phyloP scores from a whole-genome alignment of 2,888 invertebrate genomes.

The Tanytarsus gracilentus region DNA sequence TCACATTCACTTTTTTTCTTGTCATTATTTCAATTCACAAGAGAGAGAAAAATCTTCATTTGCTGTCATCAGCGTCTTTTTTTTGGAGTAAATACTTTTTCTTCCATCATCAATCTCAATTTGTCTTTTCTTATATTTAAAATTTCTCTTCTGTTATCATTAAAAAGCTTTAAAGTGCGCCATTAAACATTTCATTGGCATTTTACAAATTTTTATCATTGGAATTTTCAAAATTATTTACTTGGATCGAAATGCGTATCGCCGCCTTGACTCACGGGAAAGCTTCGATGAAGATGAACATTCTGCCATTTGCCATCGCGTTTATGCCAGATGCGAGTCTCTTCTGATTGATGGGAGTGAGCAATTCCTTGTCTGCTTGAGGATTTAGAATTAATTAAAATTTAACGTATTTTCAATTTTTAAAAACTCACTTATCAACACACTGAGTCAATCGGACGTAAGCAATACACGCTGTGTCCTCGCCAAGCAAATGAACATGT shows the following conservation, averaged over 20 bases:
- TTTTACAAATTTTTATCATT: neutral
- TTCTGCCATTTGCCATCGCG: constrained; percentile 94
- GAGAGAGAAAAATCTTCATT: constrained; percentile 5
- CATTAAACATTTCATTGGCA: neutral
- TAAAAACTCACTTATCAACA: constrained; percentile 60
- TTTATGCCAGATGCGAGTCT: constrained; percentile 93
- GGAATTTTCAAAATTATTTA: constrained; percentile 3
- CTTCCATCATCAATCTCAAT: constrained; percentile 1
- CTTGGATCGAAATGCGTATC: constrained; percentile 20
- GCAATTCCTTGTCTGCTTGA: constrained; percentile 61
- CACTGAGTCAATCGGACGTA: constrained; percentile 90
- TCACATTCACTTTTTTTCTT: constrained; percentile 9
- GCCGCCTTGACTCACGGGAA: constrained; percentile 9
- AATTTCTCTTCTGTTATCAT: neutral
- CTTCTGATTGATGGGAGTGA: constrained; percentile 85
- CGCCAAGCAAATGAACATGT: constrained; percentile 87
- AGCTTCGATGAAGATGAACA: constrained; percentile 80
- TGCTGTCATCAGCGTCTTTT: constrained; percentile 1
- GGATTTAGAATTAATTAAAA: neutral
- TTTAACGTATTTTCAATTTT: neutral
- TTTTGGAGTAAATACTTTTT: neutral
- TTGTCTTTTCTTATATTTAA: neutral
- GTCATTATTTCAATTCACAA: neutral
- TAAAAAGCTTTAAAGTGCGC: constrained; percentile 2
- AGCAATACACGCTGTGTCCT: constrained; percentile 93